Conservation (phyloP, 2,888 invertebrate genomes). For the Halocaridina rubra region DNA sequence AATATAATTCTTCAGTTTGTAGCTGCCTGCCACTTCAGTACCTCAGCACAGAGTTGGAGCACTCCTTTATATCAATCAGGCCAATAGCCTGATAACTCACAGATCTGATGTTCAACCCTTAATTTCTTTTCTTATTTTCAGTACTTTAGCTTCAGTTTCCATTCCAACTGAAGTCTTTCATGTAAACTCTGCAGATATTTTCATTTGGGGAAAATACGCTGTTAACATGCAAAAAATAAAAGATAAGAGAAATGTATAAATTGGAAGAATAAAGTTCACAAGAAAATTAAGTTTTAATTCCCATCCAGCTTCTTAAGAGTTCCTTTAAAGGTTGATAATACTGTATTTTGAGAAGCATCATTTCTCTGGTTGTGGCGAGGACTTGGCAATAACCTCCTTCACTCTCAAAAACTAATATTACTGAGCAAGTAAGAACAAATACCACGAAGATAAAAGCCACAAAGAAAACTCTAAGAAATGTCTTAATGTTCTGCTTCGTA, state of each 20-base stretch:
- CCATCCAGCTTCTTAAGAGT: constrained; percentile 41
- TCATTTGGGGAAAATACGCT: neutral
- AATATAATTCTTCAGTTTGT: no score
- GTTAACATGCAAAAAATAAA: neutral
- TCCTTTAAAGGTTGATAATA: constrained; percentile 62
- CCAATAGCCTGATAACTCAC: no score
- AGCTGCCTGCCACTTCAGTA: no score
- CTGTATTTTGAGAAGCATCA: constrained; percentile 60
- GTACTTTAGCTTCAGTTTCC: no score
- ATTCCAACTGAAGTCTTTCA: neutral
- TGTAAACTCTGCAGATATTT: neutral
- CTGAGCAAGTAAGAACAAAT: constrained; percentile 41
- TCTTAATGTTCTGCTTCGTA: constrained; percentile 37
- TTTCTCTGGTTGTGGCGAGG: constrained; percentile 48
- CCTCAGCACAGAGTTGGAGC: no score
- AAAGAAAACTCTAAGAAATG: constrained; percentile 57
- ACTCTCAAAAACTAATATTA: constrained; percentile 54
- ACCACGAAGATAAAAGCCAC: constrained; percentile 57
- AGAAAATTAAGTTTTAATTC: constrained; percentile 21
- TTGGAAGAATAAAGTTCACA: neutral
- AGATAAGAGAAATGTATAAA: neutral
- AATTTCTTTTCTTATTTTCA: no score
- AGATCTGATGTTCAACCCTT: no score
- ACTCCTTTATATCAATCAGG: no score
- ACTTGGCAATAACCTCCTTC: constrained; percentile 36